These are phyloP conservation scores for Galeopsomyia nigrocyanea DNA, from an alignment of 2,888 invertebrate species.

Conservation along the genomic window DNA sequence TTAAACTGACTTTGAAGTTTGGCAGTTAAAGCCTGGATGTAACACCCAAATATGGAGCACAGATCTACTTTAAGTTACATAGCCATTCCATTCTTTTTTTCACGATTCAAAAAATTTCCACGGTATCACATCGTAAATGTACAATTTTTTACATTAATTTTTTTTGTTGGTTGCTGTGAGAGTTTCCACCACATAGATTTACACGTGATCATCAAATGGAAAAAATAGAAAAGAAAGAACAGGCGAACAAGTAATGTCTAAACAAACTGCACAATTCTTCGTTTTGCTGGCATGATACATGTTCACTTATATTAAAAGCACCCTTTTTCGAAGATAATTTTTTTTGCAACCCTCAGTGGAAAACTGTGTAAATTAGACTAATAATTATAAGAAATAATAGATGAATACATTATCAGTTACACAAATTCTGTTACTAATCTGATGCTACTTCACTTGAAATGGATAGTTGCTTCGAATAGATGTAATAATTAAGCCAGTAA, in stretches of 20 bases:
- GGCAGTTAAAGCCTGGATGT: conserved; percentile 62
- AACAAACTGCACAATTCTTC: conserved; percentile 31
- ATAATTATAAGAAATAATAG: conserved; percentile 12
- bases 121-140: conserved; percentile 23
- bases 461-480: conserved; percentile 3
- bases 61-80: conserved; percentile 39
- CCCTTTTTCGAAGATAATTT: conserved; percentile 26
- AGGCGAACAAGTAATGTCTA: conserved; percentile 7
- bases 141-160: conserved; percentile 11
- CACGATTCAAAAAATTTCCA: conserved; percentile 35
- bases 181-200: conserved; percentile 10
- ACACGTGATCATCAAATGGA: conserved; percentile 13
- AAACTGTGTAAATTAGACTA: conserved; percentile 24
- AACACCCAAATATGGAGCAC: conserved; percentile 54
- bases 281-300: conserved; percentile 3
- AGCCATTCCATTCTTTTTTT: conserved; percentile 42
- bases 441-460: conserved; percentile 14
- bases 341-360: conserved; percentile 27
- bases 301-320: conserved; percentile 41
- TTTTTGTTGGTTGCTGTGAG: not conserved
- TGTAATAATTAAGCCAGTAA: conserved; percentile 24
- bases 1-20: conserved; percentile 52
- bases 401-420: conserved; percentile 25
- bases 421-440: conserved; percentile 15
- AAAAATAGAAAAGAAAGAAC: conserved; percentile 19